phyloP scores from a whole-genome alignment of 2,888 invertebrate genomes.

The Agrilus cyanescens region DNA sequence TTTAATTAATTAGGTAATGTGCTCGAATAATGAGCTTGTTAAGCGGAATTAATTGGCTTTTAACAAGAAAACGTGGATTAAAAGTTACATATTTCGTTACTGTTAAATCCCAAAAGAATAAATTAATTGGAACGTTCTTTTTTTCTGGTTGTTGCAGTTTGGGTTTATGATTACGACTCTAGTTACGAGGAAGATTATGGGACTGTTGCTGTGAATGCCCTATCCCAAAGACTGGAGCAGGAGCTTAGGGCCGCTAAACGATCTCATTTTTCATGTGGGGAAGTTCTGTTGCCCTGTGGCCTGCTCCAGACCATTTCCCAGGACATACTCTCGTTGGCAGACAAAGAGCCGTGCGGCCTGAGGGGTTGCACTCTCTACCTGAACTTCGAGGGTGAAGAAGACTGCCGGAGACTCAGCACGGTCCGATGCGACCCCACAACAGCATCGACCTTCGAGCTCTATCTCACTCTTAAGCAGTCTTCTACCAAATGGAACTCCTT shows the following conservation, averaged over 20 bases:
- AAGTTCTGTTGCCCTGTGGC: conserved; percentile 74
- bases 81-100: too few species aligned
- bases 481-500: conserved; percentile 77
- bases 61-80: too few species aligned
- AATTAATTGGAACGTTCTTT: too few species aligned
- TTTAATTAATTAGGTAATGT: too few species aligned
- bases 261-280: conserved; percentile 69
- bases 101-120: too few species aligned
- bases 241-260: conserved; percentile 72
- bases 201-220: conserved; percentile 49
- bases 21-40: too few species aligned
- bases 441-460: conserved; percentile 83
- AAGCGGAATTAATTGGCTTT: too few species aligned
- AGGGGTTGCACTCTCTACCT: conserved; percentile 75
- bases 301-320: conserved; percentile 66
- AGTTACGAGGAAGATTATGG: conserved; percentile 31
- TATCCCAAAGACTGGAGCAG: conserved; percentile 65
- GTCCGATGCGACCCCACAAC: conserved; percentile 78
- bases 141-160: conserved; percentile 23
- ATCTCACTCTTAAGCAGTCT: conserved; percentile 77
- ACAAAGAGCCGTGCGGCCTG: conserved; percentile 80
- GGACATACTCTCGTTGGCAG: conserved; percentile 69
- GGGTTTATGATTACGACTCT: conserved; percentile 31
- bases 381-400: conserved; percentile 62
- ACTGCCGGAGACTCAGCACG: conserved; percentile 62